A percentile compares a stretch with the other conserved stretches of the same genome.
These are phyloP conservation scores for Orchesellides sinensis DNA, from an alignment of 2,888 invertebrate genomes.

Conservation along the genomic window DNA sequence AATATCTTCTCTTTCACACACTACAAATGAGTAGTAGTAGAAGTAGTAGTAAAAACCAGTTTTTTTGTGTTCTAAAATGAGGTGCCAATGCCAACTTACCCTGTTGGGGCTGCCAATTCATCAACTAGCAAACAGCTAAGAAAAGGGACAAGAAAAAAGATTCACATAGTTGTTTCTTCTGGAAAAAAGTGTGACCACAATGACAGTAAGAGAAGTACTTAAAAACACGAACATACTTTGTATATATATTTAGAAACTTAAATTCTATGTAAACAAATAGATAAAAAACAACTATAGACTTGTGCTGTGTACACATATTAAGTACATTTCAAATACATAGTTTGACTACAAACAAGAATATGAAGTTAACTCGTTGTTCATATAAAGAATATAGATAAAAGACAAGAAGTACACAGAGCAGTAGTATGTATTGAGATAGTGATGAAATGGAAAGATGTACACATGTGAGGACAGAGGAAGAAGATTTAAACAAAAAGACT, in stretches of 20 bases:
- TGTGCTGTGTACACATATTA: too few relatives aligned
- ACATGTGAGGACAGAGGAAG: too few relatives aligned
- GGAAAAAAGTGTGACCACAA: conserved; percentile 59
- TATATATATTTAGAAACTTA: conserved; percentile 12
- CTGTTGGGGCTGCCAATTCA: conserved; percentile 77
- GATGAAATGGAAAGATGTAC: too few relatives aligned
- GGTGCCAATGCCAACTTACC: conserved; percentile 81
- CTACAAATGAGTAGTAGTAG: conserved; percentile 12
- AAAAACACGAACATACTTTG: conserved; percentile 44
- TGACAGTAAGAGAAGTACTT: conserved; percentile 50
- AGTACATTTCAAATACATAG: too few relatives aligned
- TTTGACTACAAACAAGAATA: too few relatives aligned
- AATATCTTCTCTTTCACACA: conserved; percentile 59
- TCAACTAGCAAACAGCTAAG: conserved; percentile 91
- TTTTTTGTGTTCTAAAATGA: conserved; percentile 60
- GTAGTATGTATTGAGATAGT: too few relatives aligned
- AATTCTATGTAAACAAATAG: conserved; percentile 13
- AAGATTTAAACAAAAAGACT: too few relatives aligned
- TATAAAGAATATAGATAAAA: conserved; percentile 1
- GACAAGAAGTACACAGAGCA: too few relatives aligned
- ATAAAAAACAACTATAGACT: background rate
- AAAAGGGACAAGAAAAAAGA: conserved; percentile 76
- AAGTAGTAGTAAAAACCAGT: conserved; percentile 15
- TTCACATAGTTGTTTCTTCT: conserved; percentile 51
- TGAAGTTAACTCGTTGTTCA: too few relatives aligned